phyloP scores from a whole-genome alignment of 1,140 invertebrate species.

The Helicoverpa zea region DNA sequence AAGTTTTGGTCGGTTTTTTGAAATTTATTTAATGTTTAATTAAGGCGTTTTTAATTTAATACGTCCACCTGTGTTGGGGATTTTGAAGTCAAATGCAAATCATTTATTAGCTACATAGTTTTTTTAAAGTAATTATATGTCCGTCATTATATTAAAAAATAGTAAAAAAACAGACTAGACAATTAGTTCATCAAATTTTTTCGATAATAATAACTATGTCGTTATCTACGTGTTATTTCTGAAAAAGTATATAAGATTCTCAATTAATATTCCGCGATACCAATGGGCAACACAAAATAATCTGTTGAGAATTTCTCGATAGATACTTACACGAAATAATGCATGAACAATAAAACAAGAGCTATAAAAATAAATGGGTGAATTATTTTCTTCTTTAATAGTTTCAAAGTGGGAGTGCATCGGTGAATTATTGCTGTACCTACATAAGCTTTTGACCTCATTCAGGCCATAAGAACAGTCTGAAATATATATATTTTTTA shows the following conservation, averaged over 20 bases:
- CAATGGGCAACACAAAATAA: background rate
- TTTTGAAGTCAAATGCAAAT: background rate
- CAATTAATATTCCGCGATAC: background rate
- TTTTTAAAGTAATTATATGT: background rate
- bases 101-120: background rate
- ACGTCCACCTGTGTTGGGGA: constrained; percentile 14
- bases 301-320: background rate
- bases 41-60: constrained; percentile 4
- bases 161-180: background rate
- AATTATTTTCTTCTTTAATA: too few relatives aligned
- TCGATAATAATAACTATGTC: background rate
- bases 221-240: constrained; percentile 9
- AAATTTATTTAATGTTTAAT: constrained; percentile 8
- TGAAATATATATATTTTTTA: too few relatives aligned
- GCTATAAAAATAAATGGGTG: background rate
- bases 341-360: constrained; percentile 1
- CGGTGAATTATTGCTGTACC: too few relatives aligned
- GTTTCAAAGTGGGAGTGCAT: too few relatives aligned
- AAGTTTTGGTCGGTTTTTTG: background rate
- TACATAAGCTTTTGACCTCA: too few relatives aligned
- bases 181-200: background rate
- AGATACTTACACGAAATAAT: background rate
- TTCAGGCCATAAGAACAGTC: too few relatives aligned
- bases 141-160: background rate
- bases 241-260: background rate